Evolutionary conservation across 2,888 invertebrate species (phyloP).

Genomic region (Temnothorax rugatulus): DNA sequence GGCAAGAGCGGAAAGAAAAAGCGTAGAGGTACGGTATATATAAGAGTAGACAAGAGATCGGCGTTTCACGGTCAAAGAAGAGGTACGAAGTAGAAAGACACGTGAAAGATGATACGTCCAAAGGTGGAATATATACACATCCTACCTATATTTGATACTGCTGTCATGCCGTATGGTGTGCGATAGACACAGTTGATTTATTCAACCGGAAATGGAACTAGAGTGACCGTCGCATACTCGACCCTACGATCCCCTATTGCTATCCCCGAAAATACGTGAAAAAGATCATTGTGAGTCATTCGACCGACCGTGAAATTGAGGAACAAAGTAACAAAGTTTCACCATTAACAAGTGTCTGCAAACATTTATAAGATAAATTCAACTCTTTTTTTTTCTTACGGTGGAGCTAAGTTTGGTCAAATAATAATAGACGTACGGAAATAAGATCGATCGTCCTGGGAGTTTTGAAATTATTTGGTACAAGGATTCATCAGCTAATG

Average conservation of each 20-base stretch:
- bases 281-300: background rate
- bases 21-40: conserved; percentile 18
- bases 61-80: conserved; percentile 65
- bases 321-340: background rate
- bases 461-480: background rate
- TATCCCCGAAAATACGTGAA: background rate
- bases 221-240: conserved; percentile 30
- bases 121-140: conserved; percentile 22
- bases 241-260: background rate
- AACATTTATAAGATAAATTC: background rate
- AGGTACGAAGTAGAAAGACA: conserved; percentile 45
- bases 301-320: background rate
- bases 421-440: background rate
- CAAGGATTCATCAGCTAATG: background rate
- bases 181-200: conserved; percentile 41
- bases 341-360: background rate
- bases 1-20: conserved; percentile 58
- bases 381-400: background rate
- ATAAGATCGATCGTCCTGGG: background rate
- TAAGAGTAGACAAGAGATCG: conserved; percentile 51
- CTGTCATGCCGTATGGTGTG: conserved; percentile 4
- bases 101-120: conserved; percentile 62
- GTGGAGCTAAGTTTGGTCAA: background rate
- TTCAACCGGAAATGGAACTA: conserved; percentile 41
- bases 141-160: conserved; percentile 35